These are phyloP conservation scores for Bolborhynchus lineola DNA, from an alignment of 2,113 vertebrate genomes.

Conservation along the genomic window DNA sequence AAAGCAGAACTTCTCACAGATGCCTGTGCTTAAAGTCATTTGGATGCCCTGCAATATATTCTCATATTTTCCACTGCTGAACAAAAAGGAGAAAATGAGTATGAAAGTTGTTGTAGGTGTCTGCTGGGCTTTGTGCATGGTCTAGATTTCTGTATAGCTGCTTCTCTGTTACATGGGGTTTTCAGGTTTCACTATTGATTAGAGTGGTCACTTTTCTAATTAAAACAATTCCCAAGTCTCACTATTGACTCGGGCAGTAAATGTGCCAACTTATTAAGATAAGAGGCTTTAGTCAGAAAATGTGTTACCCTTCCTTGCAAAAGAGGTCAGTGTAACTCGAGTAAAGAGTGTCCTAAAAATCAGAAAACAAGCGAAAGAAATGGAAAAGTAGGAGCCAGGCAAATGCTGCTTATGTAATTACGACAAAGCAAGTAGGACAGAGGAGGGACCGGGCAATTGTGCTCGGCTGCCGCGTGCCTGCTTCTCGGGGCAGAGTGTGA, in stretches of 20 bases:
- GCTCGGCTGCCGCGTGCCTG: accelerated
- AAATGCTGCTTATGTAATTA: constrained; percentile 49
- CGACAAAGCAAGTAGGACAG: constrained; percentile 28
- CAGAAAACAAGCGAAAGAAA: not conserved
- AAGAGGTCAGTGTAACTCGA: constrained; percentile 60
- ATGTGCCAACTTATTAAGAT: not conserved
- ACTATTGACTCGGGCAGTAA: not conserved
- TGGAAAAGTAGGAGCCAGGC: not conserved
- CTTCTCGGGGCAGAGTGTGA: not conserved
- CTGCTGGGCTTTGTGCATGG: not conserved
- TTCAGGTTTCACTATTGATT: constrained; percentile 19
- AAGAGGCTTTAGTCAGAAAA: constrained; percentile 49
- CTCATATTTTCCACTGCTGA: constrained; percentile 23
- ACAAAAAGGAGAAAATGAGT: not conserved
- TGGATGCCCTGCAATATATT: not conserved
- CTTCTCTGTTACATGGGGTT: not conserved
- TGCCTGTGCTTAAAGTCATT: not conserved
- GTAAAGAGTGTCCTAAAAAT: constrained; percentile 51
- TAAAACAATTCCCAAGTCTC: constrained; percentile 32
- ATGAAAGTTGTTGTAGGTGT: not conserved
- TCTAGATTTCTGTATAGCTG: not conserved
- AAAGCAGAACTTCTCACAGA: not conserved
- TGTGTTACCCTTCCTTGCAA: not conserved
- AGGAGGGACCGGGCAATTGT: not conserved
- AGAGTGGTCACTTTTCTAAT: constrained; percentile 9